Percentiles rank a stretch among this genome's conserved stretches.
Conservation (phyloP, 53 echinoderm and acorn worm species). For the Temnopleurus reevesii region DNA sequence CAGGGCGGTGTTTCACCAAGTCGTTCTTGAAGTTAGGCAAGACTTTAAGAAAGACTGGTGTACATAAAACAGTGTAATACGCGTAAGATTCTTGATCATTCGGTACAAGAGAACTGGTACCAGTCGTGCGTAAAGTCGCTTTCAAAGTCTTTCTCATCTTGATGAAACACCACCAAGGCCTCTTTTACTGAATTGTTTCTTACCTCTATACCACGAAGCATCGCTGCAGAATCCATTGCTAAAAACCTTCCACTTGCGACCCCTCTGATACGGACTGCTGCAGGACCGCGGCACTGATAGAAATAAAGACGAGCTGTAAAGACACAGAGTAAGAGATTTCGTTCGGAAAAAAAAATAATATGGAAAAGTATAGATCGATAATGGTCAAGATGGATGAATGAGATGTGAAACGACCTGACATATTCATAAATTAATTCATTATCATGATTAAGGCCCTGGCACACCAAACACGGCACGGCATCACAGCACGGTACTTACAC, state of each 20-base stretch:
- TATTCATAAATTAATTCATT: not conserved
- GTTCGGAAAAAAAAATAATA: not conserved
- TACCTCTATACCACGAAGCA: conserved; percentile 27
- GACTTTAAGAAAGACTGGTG: no score
- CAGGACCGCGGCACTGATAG: conserved; percentile 38
- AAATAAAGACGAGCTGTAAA: conserved; percentile 22
- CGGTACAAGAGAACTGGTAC: not conserved
- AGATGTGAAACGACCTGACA: no score
- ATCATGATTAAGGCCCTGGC: not conserved
- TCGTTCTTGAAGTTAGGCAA: no score
- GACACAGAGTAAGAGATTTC: not conserved
- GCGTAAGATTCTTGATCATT: not conserved
- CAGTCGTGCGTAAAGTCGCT: not conserved
- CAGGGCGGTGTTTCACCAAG: no score
- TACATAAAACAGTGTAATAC: no score
- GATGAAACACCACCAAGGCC: not conserved
- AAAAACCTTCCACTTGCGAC: conserved; percentile 22
- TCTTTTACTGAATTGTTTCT: not conserved
- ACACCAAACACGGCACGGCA: no score
- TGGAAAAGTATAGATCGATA: no score
- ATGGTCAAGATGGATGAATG: no score
- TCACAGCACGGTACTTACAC: no score
- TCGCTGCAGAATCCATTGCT: conserved; percentile 26
- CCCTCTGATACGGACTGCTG: conserved; percentile 33
- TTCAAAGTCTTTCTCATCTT: not conserved